phyloP scores from a whole-genome alignment of 2,113 vertebrate species.

The Lycocorax pyrrhopterus region DNA sequence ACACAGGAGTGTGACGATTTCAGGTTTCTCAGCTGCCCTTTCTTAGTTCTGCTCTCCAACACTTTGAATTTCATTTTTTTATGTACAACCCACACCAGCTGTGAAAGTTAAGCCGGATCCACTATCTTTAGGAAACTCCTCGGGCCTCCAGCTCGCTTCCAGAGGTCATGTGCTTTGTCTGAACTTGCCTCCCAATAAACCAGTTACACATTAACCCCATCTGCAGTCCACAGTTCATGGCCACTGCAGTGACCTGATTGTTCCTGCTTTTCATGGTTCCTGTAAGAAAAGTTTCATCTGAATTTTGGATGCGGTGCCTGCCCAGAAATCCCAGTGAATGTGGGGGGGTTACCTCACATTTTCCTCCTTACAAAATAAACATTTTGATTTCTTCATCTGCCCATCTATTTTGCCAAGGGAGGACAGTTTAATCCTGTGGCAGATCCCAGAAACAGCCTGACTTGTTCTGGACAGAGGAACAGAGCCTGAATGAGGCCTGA shows the following conservation, averaged over 20 bases:
- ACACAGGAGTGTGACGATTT: not conserved
- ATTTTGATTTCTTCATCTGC: not conserved
- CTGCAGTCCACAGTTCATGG: not conserved
- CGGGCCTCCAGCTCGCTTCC: not conserved
- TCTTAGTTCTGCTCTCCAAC: not conserved
- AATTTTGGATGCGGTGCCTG: not conserved
- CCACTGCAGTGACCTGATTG: not conserved
- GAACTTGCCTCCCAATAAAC: not conserved
- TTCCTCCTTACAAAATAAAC: not conserved
- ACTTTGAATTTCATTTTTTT: not conserved
- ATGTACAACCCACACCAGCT: not conserved
- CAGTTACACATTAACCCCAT: not conserved
- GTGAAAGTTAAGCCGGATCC: not conserved
- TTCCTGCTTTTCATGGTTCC: not conserved
- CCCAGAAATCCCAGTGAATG: not conserved
- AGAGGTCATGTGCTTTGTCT: rapidly evolving
- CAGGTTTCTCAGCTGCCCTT: not conserved
- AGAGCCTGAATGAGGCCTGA: not conserved
- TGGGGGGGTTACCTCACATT: not conserved
- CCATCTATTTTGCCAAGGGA: not conserved
- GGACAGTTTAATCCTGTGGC: not conserved
- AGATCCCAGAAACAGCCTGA: not conserved
- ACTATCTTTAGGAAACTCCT: not conserved
- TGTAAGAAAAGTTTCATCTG: not conserved
- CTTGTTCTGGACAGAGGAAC: not conserved